These are phyloP conservation scores for Lagocephalus sceleratus DNA, from an alignment of 2,797 vertebrate species.

Conservation along the genomic window DNA sequence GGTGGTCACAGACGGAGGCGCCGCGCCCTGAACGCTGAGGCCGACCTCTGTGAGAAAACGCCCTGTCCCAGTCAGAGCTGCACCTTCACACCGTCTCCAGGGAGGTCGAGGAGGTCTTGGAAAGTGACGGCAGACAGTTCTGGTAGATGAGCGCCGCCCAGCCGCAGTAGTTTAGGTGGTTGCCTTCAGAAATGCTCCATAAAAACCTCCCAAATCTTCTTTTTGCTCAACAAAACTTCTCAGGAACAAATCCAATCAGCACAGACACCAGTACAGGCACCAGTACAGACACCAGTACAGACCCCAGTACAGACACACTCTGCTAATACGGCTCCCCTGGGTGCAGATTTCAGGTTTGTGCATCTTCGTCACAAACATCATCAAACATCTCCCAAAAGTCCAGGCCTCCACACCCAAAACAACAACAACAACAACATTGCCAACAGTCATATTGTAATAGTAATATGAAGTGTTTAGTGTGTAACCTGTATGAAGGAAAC, in stretches of 20 bases:
- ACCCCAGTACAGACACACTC: slow-evolving; percentile 28
- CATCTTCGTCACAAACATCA: slow-evolving; percentile 16
- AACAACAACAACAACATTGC: slow-evolving; percentile 4
- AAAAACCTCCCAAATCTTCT: slow-evolving; percentile 19
- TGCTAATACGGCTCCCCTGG: slow-evolving; percentile 10
- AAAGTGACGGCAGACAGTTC: slow-evolving; percentile 7
- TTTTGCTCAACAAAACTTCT: slow-evolving; percentile 29
- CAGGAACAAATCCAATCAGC: slow-evolving; percentile 44
- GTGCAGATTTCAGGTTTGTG: slow-evolving; percentile 4
- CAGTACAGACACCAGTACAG: slow-evolving; percentile 32
- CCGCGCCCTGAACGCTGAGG: slow-evolving; percentile 10
- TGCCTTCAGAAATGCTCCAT: slow-evolving; percentile 40
- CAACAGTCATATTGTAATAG: too few species aligned
- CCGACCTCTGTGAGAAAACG: slow-evolving; percentile 13
- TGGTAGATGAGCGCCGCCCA: slow-evolving; percentile 8
- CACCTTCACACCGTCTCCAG: slow-evolving; percentile 23
- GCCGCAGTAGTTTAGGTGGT: slow-evolving; percentile 23
- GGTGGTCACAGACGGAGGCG: slow-evolving; percentile 13
- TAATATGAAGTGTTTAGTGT: slow-evolving; percentile 2
- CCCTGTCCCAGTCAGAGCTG: slow-evolving; percentile 18
- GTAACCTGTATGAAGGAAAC: slow-evolving; percentile 1
- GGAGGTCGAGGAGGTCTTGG: slow-evolving; percentile 7
- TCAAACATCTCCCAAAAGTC: slow-evolving; percentile 50
- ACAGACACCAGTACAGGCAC: slow-evolving; percentile 28
- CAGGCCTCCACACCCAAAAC: slow-evolving; percentile 40